A percentile compares a stretch with the other conserved stretches of the same genome.
Conservation (phyloP, 1,140 invertebrate species). For the Dufourea novaeangliae region DNA sequence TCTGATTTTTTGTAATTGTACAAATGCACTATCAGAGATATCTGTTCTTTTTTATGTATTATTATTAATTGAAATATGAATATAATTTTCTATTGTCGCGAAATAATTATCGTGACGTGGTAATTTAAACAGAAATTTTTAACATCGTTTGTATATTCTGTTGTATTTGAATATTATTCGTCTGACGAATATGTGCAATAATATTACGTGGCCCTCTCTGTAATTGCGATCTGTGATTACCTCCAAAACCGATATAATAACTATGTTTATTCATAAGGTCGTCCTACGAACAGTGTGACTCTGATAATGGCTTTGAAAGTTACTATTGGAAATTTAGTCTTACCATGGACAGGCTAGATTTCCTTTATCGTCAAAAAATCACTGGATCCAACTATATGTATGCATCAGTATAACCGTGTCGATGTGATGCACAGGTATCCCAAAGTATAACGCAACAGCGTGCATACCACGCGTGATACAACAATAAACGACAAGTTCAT, state of each 20-base stretch:
- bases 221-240: not conserved
- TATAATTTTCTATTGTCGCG: not conserved
- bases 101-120: not conserved
- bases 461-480: conserved; percentile 2
- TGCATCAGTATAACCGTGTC: not conserved
- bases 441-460: not conserved
- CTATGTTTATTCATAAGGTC: not conserved
- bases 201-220: not conserved
- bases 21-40: not conserved
- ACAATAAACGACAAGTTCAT: conserved; percentile 41
- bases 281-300: not conserved
- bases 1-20: conserved; percentile 30
- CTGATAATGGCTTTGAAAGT: conserved; percentile 5
- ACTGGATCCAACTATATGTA: conserved; percentile 6
- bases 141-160: no score
- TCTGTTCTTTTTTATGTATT: not conserved
- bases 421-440: conserved; percentile 9
- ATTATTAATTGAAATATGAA: not conserved
- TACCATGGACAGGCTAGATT: conserved; percentile 9
- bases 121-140: not conserved
- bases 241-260: no score
- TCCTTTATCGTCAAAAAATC: conserved; percentile 20
- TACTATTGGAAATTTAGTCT: conserved; percentile 32
- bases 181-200: not conserved
- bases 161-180: not conserved